Percentiles rank a stretch among this genome's conserved stretches.
These are phyloP conservation scores for Nibea albiflora DNA, from an alignment of 2,113 vertebrate genomes.

Conservation along the genomic window DNA sequence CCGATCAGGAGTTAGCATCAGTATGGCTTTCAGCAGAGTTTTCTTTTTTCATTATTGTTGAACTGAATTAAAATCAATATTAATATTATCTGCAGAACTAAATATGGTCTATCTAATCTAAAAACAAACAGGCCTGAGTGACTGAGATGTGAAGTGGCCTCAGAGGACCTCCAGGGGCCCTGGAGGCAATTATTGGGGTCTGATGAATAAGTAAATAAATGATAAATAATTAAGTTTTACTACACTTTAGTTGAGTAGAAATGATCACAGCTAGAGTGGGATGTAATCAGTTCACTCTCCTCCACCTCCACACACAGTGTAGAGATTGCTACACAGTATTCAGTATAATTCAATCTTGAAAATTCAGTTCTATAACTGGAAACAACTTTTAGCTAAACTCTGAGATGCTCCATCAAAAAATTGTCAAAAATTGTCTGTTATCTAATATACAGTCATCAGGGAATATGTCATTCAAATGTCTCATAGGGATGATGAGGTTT, in stretches of 20 bases:
- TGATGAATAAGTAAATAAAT: constrained; percentile 40
- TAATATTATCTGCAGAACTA: background rate
- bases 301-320: background rate
- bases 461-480: background rate
- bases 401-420: background rate
- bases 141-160: background rate
- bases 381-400: background rate
- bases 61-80: background rate
- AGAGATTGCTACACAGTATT: background rate
- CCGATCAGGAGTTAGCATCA: background rate
- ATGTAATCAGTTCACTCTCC: background rate
- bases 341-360: background rate
- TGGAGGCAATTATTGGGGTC: background rate
- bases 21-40: background rate
- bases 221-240: constrained; percentile 38
- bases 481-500: background rate
- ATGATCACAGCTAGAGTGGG: background rate
- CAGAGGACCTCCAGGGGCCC: constrained; percentile 6
- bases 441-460: background rate
- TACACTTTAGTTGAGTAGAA: background rate
- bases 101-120: background rate
- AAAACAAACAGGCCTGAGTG: constrained; percentile 4
- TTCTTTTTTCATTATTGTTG: background rate
- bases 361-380: background rate
- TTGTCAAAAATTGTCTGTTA: background rate